Base-by-base conservation (phyloP, 2,797 vertebrate genomes). In the Takifugu rubripes region DNA sequence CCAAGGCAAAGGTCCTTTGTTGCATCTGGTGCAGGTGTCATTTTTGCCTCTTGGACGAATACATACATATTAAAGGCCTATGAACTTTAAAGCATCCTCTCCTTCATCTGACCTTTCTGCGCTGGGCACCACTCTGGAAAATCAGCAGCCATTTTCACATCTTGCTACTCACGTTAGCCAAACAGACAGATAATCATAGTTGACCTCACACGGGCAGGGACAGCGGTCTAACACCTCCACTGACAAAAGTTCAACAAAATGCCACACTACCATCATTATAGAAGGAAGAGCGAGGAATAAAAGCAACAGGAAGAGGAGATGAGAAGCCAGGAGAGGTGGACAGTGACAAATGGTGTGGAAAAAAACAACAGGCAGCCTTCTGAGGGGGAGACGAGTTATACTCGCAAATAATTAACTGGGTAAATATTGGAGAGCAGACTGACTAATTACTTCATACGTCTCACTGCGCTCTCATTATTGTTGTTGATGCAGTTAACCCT, bases 371-470 rank as follows among this genome's bases (percentile, higher is more conserved):
- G 75, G 84, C 88, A 87, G 85, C 85, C 87, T 87, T 90, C 88
- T 88, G 86, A 90, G 84, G 82, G 87, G 84, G 91, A 86, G 89
- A 91, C 88, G 87, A 91, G 87, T 90, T 91, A 91, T 90, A 88
- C 90, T 91, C 90, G 90, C 89, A 91, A 91, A 92, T 92, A 91
- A 91, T 92, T 91, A 92, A 91, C 89, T 92, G 90, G 86, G 88
- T 91, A 92, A 92, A 92, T 92, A 92, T 92, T 91, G 84, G 87
- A 90, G 88, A 89, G 89, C 85, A 77, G 88, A 87, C 85, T 90
- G 87, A 90, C 88, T 91, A 92, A 92, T 91, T 92, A 92, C 89
- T 90, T 91, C 88, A 80, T 89, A 90, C 85, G 88, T 90, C 88
- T 90, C 89, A 88, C 86, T 91, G 88, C 87, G 77, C 87, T 86